phyloP scores from a whole-genome alignment of 1,140 invertebrate species.

The Atopsyche davidsoni region DNA sequence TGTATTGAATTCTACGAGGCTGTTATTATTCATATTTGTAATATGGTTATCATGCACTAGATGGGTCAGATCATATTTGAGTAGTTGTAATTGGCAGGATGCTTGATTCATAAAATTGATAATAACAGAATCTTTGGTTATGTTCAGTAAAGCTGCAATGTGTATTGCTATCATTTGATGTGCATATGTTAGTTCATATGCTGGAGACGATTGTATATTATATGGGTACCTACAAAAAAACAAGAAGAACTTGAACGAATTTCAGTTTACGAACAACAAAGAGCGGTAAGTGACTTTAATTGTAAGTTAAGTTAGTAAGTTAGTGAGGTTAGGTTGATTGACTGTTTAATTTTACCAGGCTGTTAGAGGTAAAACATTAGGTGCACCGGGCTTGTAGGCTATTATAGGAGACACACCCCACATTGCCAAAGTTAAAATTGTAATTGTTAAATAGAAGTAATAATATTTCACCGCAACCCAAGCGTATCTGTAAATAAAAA shows the following conservation, averaged over 20 bases:
- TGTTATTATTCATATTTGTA: too few relatives aligned
- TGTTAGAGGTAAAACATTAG: slow-evolving; percentile 9
- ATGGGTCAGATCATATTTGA: slow-evolving; percentile 31
- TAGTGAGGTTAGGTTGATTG: too few relatives aligned
- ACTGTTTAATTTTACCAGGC: slow-evolving; percentile 14
- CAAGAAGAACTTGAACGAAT: too few relatives aligned
- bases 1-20: too few relatives aligned
- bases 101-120: slow-evolving; percentile 43
- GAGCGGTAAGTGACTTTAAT: too few relatives aligned
- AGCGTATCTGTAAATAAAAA: slow-evolving; percentile 19
- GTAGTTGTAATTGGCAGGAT: slow-evolving; percentile 43
- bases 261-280: too few relatives aligned
- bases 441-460: slow-evolving; percentile 2
- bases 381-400: neutral
- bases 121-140: slow-evolving; percentile 45
- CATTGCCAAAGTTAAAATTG: neutral
- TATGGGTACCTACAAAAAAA: slow-evolving; percentile 45
- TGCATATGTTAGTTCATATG: slow-evolving; percentile 44
- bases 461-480: neutral
- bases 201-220: slow-evolving; percentile 40
- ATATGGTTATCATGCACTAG: too few relatives aligned
- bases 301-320: too few relatives aligned
- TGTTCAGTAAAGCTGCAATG: slow-evolving; percentile 41
- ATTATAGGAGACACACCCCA: slow-evolving; percentile 17
- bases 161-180: slow-evolving; percentile 43